A percentile compares a stretch with the other conserved stretches of the same genome.
Conservation (phyloP, 2,888 invertebrate genomes). For the Drosophila quinaria region DNA sequence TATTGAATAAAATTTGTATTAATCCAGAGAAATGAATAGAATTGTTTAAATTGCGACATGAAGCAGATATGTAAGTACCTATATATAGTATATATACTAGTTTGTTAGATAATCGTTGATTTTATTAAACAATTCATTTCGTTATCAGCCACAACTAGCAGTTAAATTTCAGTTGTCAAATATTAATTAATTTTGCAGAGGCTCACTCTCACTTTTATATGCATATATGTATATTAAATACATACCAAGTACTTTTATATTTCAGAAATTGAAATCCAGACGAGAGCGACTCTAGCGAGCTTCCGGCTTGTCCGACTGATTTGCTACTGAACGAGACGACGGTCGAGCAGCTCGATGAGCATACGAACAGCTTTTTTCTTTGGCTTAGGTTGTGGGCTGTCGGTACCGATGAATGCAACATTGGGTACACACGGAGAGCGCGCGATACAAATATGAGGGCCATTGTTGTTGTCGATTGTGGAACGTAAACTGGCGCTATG, state of each 20-base stretch:
- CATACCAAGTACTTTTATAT: conserved; percentile 72
- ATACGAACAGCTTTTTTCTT: conserved; percentile 20
- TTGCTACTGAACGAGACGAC: conserved; percentile 63
- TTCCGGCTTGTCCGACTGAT: conserved; percentile 70
- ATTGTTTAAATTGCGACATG: conserved; percentile 17
- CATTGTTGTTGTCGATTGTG: conserved; percentile 65
- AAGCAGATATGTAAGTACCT: conserved; percentile 30
- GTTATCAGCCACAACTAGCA: conserved; percentile 2
- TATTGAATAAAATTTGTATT: neutral
- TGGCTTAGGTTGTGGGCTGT: conserved; percentile 10
- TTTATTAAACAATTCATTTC: conserved; percentile 3
- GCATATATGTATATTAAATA: conserved; percentile 31
- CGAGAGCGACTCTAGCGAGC: conserved; percentile 57
- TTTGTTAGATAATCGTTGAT: conserved; percentile 65
- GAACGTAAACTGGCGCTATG: conserved; percentile 20
- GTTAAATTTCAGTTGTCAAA: conserved; percentile 12
- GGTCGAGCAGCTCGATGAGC: conserved; percentile 29
- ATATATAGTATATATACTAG: conserved; percentile 19
- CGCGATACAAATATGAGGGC: conserved; percentile 41
- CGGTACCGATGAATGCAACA: conserved; percentile 35
- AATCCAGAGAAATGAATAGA: conserved; percentile 9
- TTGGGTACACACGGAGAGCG: conserved; percentile 36
- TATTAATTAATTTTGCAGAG: conserved; percentile 26
- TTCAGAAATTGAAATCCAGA: conserved; percentile 62
- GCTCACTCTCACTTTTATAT: conserved; percentile 23